Percentiles rank a stretch among this genome's conserved stretches.
phyloP scores from a whole-genome alignment of 1,140 invertebrate genomes.

The Bombus difficillimus region DNA sequence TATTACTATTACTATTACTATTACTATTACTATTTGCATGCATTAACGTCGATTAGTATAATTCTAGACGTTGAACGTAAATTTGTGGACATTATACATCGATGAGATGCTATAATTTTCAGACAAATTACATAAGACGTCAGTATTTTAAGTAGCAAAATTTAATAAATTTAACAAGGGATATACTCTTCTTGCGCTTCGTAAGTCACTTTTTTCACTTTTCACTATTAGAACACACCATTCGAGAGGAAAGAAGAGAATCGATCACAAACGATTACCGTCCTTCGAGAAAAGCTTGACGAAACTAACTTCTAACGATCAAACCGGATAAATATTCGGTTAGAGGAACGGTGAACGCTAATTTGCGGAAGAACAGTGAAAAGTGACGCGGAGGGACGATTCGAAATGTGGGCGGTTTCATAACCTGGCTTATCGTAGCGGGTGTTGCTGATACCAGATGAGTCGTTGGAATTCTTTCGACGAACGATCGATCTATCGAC shows the following conservation, averaged over 20 bases:
- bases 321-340: too few species aligned
- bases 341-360: background rate
- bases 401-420: conserved; percentile 49
- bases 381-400: conserved; percentile 8
- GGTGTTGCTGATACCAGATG: conserved; percentile 46
- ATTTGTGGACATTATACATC: background rate
- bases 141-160: too few species aligned
- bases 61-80: too few species aligned
- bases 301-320: background rate
- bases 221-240: background rate
- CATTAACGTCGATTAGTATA: background rate
- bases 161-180: background rate
- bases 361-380: background rate
- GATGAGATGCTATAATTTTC: background rate
- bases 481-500: conserved; percentile 38
- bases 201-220: background rate
- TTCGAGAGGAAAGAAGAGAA: background rate
- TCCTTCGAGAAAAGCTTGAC: too few species aligned
- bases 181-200: background rate
- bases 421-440: conserved; percentile 35
- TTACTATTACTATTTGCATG: background rate
- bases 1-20: background rate
- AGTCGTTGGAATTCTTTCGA: conserved; percentile 28
- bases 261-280: background rate
- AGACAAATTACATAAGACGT: background rate